phyloP scores from a whole-genome alignment of 2,797 vertebrate genomes.

The Eutrigla gurnardus region DNA sequence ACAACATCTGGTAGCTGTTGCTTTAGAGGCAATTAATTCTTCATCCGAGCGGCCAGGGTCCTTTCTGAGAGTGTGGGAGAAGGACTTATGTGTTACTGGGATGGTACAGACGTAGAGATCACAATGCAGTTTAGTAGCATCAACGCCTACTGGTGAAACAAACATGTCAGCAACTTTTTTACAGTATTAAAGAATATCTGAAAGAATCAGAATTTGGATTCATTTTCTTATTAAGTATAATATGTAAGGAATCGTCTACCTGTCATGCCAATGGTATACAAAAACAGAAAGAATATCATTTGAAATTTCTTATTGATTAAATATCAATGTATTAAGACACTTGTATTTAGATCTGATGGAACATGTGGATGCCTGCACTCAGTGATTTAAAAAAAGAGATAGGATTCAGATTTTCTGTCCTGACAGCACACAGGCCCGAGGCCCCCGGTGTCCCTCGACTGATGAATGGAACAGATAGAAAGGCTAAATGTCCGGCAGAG shows the following conservation, averaged over 20 bases:
- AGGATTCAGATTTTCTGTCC: conserved; percentile 30
- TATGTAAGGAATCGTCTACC: background rate
- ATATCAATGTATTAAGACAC: background rate
- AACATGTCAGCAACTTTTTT: background rate
- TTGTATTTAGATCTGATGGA: background rate
- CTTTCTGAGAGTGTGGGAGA: conserved; percentile 63
- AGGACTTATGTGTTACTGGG: conserved; percentile 52
- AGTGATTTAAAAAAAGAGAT: background rate
- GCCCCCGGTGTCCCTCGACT: conserved; percentile 27
- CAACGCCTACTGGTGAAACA: background rate
- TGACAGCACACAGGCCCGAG: conserved; percentile 43
- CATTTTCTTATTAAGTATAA: conserved; percentile 15
- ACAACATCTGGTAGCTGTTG: conserved; percentile 85
- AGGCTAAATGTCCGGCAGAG: conserved; percentile 38
- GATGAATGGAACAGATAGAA: conserved; percentile 50
- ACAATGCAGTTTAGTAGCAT: conserved; percentile 21
- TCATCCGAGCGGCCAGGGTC: conserved; percentile 69
- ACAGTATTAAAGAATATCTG: background rate
- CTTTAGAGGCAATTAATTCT: conserved; percentile 85
- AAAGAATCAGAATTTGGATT: background rate
- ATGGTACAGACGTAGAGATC: conserved; percentile 49
- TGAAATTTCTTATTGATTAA: background rate
- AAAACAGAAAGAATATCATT: background rate
- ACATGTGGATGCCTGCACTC: background rate
- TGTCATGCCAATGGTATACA: background rate